phyloP scores from a whole-genome alignment of 1,140 invertebrate species.

The Pachypeltis micranthus region DNA sequence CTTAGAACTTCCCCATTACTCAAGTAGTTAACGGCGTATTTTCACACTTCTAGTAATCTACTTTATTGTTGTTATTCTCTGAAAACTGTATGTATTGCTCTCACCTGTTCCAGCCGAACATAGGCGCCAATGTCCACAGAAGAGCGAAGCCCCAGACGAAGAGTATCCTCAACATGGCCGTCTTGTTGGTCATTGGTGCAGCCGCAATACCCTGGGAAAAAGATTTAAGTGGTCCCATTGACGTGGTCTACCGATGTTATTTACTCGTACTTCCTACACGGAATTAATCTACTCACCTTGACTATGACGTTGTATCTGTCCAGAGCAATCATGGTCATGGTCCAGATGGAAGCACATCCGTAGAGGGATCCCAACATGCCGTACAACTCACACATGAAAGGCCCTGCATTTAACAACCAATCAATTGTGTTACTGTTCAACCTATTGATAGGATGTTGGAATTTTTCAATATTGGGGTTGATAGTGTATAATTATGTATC shows the following conservation, averaged over 20 bases:
- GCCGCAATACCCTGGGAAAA: slow-evolving; percentile 47
- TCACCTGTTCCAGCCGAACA: slow-evolving; percentile 72
- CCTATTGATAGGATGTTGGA: too few relatives aligned
- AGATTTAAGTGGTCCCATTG: not conserved
- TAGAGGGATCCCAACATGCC: slow-evolving; percentile 65
- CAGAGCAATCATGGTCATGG: slow-evolving; percentile 67
- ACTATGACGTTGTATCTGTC: slow-evolving; percentile 80
- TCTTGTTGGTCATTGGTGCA: slow-evolving; percentile 54
- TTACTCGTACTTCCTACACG: not conserved
- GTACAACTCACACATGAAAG: slow-evolving; percentile 70
- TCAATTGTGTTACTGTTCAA: too few relatives aligned
- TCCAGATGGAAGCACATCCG: slow-evolving; percentile 70
- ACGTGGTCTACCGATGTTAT: not conserved
- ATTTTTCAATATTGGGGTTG: too few relatives aligned
- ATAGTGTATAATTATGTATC: too few relatives aligned
- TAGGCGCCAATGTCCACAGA: slow-evolving; percentile 54
- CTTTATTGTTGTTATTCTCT: too few relatives aligned
- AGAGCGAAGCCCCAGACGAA: slow-evolving; percentile 55
- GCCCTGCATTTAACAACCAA: slow-evolving; percentile 39
- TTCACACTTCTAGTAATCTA: too few relatives aligned
- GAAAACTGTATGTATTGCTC: slow-evolving; percentile 24
- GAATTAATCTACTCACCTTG: slow-evolving; percentile 36
- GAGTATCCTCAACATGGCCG: slow-evolving; percentile 53
- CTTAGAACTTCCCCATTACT: too few relatives aligned
- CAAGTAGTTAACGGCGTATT: too few relatives aligned